Percentiles rank a stretch among this genome's conserved stretches.
Conservation (phyloP, 2,888 invertebrate species). For the Sabellastarte sp. region DNA sequence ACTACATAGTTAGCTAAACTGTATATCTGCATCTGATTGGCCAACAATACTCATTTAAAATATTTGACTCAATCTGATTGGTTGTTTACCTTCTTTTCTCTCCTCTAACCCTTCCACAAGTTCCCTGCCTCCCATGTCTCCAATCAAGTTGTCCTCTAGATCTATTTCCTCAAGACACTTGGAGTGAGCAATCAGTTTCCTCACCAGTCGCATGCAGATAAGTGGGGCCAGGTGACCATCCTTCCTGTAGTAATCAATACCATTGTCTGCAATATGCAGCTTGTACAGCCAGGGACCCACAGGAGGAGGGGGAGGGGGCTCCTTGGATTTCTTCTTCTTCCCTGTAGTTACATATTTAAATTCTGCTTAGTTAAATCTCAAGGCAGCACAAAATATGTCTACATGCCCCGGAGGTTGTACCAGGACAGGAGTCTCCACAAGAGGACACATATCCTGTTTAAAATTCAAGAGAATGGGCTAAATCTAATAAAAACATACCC, state of each 20-base stretch:
- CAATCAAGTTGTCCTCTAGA: slow-evolving; percentile 55
- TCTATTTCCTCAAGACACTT: slow-evolving; percentile 54
- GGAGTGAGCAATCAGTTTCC: slow-evolving; percentile 50
- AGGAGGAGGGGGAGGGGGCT: slow-evolving; percentile 45
- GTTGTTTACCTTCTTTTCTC: slow-evolving; percentile 53
- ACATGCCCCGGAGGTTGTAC: no score
- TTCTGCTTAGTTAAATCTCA: no score
- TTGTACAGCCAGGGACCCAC: slow-evolving; percentile 57
- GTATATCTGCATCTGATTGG: no score
- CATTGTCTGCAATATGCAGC: slow-evolving; percentile 58
- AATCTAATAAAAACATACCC: no score
- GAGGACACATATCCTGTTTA: no score
- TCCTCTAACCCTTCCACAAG: slow-evolving; percentile 48
- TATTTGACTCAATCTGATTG: no score
- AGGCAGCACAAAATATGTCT: no score
- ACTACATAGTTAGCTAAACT: no score
- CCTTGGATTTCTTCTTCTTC: slow-evolving; percentile 50
- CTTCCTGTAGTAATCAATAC: slow-evolving; percentile 48
- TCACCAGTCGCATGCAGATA: slow-evolving; percentile 49
- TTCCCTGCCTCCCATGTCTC: slow-evolving; percentile 53
- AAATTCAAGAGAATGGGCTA: no score
- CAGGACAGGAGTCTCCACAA: no score
- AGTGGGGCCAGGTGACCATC: slow-evolving; percentile 47
- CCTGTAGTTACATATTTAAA: neutral
- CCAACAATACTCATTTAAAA: no score